Percentiles rank a stretch among this genome's conserved stretches.
Evolutionary conservation across 2,797 vertebrate species (phyloP).

Genomic region (Botia almorhae): DNA sequence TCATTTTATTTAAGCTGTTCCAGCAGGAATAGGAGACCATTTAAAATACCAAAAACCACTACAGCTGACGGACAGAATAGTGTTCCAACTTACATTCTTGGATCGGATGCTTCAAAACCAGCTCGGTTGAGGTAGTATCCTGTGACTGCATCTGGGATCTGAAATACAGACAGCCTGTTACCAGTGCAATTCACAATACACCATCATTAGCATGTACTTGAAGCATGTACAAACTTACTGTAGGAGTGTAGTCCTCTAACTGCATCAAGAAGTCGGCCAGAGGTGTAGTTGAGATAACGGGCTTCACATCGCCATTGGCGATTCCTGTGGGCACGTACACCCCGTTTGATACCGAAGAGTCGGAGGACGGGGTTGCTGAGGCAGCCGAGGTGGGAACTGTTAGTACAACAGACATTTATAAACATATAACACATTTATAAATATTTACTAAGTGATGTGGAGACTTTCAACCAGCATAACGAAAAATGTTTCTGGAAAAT

Average conservation of each 20-base stretch:
- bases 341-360: constrained; percentile 88
- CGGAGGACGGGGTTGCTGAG: constrained; percentile 81
- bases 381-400: constrained; percentile 81
- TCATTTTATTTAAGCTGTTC: too few species aligned
- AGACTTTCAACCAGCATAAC: too few species aligned
- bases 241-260: constrained; percentile 96
- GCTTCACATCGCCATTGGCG: constrained; percentile 91
- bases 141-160: constrained; percentile 98
- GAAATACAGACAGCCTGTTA: constrained; percentile 14
- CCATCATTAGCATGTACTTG: not conserved
- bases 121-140: constrained; percentile 96
- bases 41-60: too few species aligned
- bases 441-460: too few species aligned
- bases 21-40: too few species aligned
- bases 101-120: constrained; percentile 96
- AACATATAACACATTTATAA: too few species aligned
- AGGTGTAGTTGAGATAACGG: constrained; percentile 85
- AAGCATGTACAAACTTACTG: constrained; percentile 71
- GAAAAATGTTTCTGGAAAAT: too few species aligned
- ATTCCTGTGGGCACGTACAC: constrained; percentile 89
- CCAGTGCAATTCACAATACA: not conserved
- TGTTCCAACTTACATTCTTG: constrained; percentile 89
- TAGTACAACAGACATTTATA: not conserved
- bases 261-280: constrained; percentile 96
- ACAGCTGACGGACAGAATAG: not conserved